Evolutionary conservation across 2,113 vertebrate species (phyloP), one percentile per base, ranked within the genome.

Genomic region (Gavialis gangeticus): DNA sequence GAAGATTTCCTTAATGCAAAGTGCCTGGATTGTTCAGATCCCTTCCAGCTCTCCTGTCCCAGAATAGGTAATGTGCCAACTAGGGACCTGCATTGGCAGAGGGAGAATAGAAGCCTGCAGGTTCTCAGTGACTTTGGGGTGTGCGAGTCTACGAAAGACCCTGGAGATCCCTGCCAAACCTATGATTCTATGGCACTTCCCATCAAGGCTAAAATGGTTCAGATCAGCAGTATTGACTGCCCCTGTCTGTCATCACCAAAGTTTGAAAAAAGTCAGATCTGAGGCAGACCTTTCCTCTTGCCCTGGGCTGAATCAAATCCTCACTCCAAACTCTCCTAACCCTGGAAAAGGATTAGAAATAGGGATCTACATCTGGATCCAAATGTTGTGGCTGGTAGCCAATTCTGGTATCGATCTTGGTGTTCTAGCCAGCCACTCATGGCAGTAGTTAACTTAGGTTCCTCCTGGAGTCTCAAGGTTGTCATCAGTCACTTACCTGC

Each of bases 1-100:
- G 98, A 98, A 71, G 96, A 98, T 79, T 99, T 99, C 96, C 92
- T 98, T 63, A 95, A 92, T 0, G 99, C 99, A 34, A 95, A 15
- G 6, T 99, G 99, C 79, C 24, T 98, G 96, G 94, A 98, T 87
- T 99, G 99, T 77, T 84, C 76, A 22, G 93, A 96, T 3, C 95
- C 96, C 56, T 98, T 98, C 81, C 85, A 94, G 75, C 97, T 98
- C 30, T 98, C 94, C 58, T 99, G 99, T 94, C 99, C 99, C 24
- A 98, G 97, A 67, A 98, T 99, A 91, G 99, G 99, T 99, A 98
- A 75, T 62, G 87, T 88, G 59, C 27, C 57, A 88, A 28, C 37
- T 46, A 62, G 66, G 82, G 14, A 66, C 15, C 85, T 90, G 75
- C 81, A 78, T 9, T 1, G 67, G 88, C 77, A 55, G 81, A 60